Conservation (phyloP, 1,140 invertebrate species). For the Sesamia nonagrioides region DNA sequence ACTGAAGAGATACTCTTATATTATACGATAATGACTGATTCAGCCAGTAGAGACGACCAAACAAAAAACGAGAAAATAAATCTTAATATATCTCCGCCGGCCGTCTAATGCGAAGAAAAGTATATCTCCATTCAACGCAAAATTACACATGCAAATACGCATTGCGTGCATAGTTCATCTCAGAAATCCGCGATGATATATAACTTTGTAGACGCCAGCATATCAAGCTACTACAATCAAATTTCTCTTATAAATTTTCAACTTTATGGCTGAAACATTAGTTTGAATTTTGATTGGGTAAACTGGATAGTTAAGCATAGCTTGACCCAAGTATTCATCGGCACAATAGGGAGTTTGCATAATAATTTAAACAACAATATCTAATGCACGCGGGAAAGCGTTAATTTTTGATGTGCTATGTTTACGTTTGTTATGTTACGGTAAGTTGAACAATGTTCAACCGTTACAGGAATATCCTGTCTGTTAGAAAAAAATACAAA, state of each 20-base stretch:
- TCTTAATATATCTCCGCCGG: not conserved
- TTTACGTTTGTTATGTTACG: slow-evolving; percentile 14
- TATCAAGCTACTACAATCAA: too few relatives aligned
- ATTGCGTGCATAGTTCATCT: slow-evolving; percentile 23
- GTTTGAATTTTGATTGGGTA: too few relatives aligned
- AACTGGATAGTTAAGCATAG: not conserved
- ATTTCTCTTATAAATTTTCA: too few relatives aligned
- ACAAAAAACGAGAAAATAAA: slow-evolving; percentile 18
- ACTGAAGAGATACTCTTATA: not conserved
- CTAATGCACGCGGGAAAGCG: not conserved
- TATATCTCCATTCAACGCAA: slow-evolving; percentile 13
- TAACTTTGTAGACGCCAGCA: not conserved
- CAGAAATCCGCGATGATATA: slow-evolving; percentile 20
- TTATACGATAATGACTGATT: slow-evolving; percentile 3
- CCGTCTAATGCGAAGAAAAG: slow-evolving; percentile 7
- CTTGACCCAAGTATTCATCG: not conserved
- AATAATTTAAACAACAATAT: slow-evolving; percentile 11
- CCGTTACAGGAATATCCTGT: slow-evolving; percentile 21
- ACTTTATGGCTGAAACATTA: too few relatives aligned
- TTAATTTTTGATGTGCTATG: slow-evolving; percentile 11
- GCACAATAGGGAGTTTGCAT: not conserved
- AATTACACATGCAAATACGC: slow-evolving; percentile 12
- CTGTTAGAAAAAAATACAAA: slow-evolving; percentile 22
- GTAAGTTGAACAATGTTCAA: slow-evolving; percentile 15
- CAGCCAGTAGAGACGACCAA: not conserved